Base-by-base conservation (phyloP, 1,140 invertebrate genomes). In the Dinoponera quadriceps region DNA sequence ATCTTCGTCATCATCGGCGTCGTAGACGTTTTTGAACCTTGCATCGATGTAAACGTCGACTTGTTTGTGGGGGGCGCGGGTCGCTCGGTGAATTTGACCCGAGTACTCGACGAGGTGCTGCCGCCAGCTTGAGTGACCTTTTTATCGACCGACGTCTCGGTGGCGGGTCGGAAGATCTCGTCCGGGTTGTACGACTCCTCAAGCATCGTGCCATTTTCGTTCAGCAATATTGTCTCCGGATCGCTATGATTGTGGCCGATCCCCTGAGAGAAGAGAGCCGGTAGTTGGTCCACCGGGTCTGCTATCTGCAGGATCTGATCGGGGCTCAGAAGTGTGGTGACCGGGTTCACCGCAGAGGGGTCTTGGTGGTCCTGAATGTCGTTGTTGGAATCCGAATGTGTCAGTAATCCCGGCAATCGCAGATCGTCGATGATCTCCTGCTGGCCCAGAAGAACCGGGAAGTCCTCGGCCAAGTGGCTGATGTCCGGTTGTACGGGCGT, bases 181-280 rank as follows among this genome's bases (percentile, higher is more conserved):
- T 95, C 96, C 0, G 96, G 95, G 91, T 95, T 95, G 16, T 96
- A 94, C 1, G 95, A 93, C 86, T 96, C 96, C 54, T 94, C 89
- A 5, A 94, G 84, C 14, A 73, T 57, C 0, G 95, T 95, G 20
- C 96, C 96, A 81, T 96, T 96, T 87, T 95, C 94, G 87, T 96
- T 95, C 0, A 96, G 81, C 0, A 97, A 87, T 80, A 96, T 95
- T 0, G 96, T 97, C 29, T 97, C 96, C 5, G 96, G 95, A 13
- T 93, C 91, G 44, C 93, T 94, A 80, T 96, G 95, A 88, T 96
- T 93, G 44, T 87, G 75, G 55, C 88, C 66, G 0, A 92, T 51
- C 1, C 92, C 92, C 7, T 94, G 92, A 4, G 91, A 93, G 65
- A 93, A 94, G 11, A 93, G 59, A 0, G 90, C 91, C 3, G 92